phyloP scores from a whole-genome alignment of 2,113 vertebrate species.

The Crotalus viridis region DNA sequence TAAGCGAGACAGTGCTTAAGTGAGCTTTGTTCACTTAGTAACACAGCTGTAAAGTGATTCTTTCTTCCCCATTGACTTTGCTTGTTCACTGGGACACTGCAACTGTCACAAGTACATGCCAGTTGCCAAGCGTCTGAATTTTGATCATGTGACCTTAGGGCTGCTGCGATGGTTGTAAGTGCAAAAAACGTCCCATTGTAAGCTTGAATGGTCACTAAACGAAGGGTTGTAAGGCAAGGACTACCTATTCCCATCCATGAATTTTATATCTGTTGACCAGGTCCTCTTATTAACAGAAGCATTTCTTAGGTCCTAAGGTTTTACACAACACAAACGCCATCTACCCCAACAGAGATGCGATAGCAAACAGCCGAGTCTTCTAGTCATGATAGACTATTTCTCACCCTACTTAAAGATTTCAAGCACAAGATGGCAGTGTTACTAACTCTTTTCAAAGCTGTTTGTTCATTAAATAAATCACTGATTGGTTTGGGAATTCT shows the following conservation, averaged over 20 bases:
- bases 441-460: conserved; percentile 57
- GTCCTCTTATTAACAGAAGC: not conserved
- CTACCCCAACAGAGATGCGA: not conserved
- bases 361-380: not conserved
- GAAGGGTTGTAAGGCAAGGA: too few relatives aligned
- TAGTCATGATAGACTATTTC: not conserved
- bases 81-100: too few relatives aligned
- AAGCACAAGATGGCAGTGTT: conserved; percentile 75
- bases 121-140: too few relatives aligned
- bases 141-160: too few relatives aligned
- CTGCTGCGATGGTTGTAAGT: too few relatives aligned
- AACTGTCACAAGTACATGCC: too few relatives aligned
- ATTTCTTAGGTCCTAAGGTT: conserved; percentile 9
- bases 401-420: conserved; percentile 37
- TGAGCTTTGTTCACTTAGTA: too few relatives aligned
- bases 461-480: not conserved
- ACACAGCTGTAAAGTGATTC: too few relatives aligned
- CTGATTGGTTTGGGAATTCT: not conserved
- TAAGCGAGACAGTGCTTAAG: too few relatives aligned
- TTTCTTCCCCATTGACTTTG: too few relatives aligned
- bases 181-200: too few relatives aligned
- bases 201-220: too few relatives aligned
- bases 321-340: not conserved
- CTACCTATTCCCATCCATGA: not conserved
- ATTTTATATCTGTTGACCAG: not conserved